Percentiles rank a stretch among this genome's conserved stretches.
Conservation (phyloP, 2,113 vertebrate genomes). For the Rhipidura dahli region DNA sequence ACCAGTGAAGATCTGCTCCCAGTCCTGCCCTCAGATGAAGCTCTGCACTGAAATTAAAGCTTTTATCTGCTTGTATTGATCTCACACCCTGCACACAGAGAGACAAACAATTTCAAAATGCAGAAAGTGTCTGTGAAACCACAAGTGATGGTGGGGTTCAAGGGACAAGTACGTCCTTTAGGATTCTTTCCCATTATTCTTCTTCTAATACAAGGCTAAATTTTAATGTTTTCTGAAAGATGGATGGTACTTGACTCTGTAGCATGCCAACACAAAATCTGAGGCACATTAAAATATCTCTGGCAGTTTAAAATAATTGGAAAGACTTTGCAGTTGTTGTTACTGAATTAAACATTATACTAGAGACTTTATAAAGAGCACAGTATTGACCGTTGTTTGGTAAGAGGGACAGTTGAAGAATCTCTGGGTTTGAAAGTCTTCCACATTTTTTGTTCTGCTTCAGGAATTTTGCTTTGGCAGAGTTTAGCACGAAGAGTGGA, state of each 20-base stretch:
- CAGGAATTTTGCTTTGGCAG: constrained; percentile 37
- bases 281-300: not conserved
- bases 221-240: not conserved
- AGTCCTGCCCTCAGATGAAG: not conserved
- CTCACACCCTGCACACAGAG: not conserved
- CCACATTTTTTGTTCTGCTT: constrained; percentile 26
- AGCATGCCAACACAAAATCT: constrained; percentile 17
- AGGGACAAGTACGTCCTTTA: not conserved
- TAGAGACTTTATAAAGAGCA: not conserved
- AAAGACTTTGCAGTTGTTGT: constrained; percentile 10
- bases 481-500: not conserved
- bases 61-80: not conserved
- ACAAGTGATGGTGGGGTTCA: not conserved
- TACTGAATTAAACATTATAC: constrained; percentile 35
- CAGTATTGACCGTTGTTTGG: not conserved
- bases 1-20: not conserved
- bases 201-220: not conserved
- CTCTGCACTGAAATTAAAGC: not conserved
- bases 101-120: not conserved
- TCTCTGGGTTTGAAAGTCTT: constrained; percentile 31
- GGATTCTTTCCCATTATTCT: not conserved
- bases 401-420: constrained; percentile 28
- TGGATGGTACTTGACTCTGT: not conserved
- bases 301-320: constrained; percentile 28
- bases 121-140: not conserved